phyloP scores from a whole-genome alignment of 1,140 invertebrate species.

The Anastrepha obliqua region DNA sequence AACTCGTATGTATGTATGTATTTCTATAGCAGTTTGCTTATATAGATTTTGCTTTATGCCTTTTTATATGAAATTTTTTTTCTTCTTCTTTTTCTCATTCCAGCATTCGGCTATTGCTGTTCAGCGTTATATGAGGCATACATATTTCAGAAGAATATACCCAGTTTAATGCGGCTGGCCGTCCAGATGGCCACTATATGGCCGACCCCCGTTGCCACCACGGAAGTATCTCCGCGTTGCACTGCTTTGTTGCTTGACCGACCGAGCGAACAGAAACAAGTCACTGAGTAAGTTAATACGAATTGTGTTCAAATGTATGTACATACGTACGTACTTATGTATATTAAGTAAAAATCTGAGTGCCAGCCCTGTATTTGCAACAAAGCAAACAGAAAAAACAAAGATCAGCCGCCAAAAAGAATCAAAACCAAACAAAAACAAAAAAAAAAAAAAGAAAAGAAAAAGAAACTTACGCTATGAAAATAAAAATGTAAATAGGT shows the following conservation, averaged over 20 bases:
- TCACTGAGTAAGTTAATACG: constrained; percentile 39
- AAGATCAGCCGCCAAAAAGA: background rate
- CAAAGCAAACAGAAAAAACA: no score
- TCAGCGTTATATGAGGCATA: no score
- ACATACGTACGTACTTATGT: background rate
- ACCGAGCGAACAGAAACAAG: constrained; percentile 14
- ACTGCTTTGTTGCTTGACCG: constrained; percentile 1
- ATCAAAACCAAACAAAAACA: background rate
- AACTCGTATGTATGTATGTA: background rate
- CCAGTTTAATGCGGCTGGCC: no score
- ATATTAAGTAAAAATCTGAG: background rate
- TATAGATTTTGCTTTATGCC: background rate
- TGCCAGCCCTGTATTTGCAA: no score
- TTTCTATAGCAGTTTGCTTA: background rate
- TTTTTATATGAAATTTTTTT: background rate
- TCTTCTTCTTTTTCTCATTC: background rate
- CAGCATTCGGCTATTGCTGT: background rate
- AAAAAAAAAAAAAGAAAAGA: background rate
- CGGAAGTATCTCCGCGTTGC: background rate
- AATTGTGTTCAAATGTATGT: background rate
- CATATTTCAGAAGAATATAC: no score
- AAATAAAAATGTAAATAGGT: background rate
- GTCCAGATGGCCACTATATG: background rate
- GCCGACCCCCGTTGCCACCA: background rate
- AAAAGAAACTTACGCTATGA: background rate